Conservation (phyloP, 2,113 vertebrate genomes). For the Chionomys nivalis region DNA sequence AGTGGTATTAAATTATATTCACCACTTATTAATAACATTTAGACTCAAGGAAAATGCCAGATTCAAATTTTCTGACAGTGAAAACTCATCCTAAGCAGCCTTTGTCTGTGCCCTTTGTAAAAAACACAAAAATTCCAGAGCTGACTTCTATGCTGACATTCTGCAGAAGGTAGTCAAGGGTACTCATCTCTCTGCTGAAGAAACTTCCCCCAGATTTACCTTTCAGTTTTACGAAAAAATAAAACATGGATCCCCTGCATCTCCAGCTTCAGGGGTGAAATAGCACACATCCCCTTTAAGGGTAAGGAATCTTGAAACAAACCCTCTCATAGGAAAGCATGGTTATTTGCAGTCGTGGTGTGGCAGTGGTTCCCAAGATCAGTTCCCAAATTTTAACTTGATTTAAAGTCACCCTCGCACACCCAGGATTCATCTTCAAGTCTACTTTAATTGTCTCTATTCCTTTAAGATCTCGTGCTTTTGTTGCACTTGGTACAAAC, state of each 20-base stretch:
- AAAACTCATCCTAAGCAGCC: conserved; percentile 49
- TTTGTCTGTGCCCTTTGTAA: conserved; percentile 54
- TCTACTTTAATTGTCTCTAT: background rate
- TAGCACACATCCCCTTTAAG: background rate
- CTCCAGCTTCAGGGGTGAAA: background rate
- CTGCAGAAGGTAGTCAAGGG: background rate
- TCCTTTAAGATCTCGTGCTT: conserved; percentile 18
- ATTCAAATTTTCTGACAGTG: conserved; percentile 34
- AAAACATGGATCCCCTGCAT: background rate
- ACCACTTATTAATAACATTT: conserved; percentile 65
- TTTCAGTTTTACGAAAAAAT: no score
- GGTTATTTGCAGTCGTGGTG: background rate
- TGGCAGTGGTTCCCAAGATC: background rate
- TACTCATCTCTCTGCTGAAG: background rate
- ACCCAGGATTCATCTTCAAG: background rate
- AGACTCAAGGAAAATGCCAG: conserved; percentile 67
- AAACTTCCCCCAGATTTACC: background rate
- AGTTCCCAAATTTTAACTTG: background rate
- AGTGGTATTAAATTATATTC: conserved; percentile 58
- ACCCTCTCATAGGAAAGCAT: background rate
- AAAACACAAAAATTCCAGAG: background rate
- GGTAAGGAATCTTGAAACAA: background rate
- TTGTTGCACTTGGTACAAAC: conserved; percentile 29
- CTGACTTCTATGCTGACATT: background rate
- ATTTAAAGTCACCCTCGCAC: background rate